Evolutionary conservation across 2,113 vertebrate species (phyloP), one percentile per base, ranked within the genome.

Genomic region (Aspidoscelis tigris): DNA sequence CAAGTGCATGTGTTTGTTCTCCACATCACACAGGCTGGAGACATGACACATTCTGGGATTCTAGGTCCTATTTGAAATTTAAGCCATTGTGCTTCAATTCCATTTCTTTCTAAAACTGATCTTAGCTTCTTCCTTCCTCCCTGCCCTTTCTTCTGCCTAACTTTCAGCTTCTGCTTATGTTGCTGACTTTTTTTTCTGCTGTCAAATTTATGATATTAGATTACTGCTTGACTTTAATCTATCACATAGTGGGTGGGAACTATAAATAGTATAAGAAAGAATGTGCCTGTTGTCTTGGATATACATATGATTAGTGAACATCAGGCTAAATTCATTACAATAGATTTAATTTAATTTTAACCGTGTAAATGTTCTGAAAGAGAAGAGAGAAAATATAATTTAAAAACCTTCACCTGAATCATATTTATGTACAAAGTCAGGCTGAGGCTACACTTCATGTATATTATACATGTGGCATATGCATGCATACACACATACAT

Each of bases 321-420:
- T 78, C 44, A 85, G 91, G 72, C 80, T 91, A 92, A 95, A 92
- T 91, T 90, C 91, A 91, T 92, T 89, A 94, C 92, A 76, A 66
- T 69, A 82, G 68, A 71, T 72, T 93, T 92, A 81, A 93, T 93
- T 93, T 91, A 8, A 87, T 94, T 92, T 90, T 88, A 89, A 89
- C 86, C 87, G 93, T 91, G 89, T 90, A 90, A 87, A 61, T 79
- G 81, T 87, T 84, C 92, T 89, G 89, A 92, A 93, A 93, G 71
- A 83, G 89, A 84, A 83, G 68, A 87, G 21, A 53, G 26, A 53
- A 88, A 79, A 93, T 94, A 86, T 88, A 92, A 92, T 92, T 10
- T 78, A 24, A 71, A 71, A 87, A 90, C 41, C 43, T 16, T 85
- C 18, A 69, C 73, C 90, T 76, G 92, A 93, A 61, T 16, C 88